Evolutionary conservation across 2,888 invertebrate species (phyloP).

Genomic region (Meta bourneti): DNA sequence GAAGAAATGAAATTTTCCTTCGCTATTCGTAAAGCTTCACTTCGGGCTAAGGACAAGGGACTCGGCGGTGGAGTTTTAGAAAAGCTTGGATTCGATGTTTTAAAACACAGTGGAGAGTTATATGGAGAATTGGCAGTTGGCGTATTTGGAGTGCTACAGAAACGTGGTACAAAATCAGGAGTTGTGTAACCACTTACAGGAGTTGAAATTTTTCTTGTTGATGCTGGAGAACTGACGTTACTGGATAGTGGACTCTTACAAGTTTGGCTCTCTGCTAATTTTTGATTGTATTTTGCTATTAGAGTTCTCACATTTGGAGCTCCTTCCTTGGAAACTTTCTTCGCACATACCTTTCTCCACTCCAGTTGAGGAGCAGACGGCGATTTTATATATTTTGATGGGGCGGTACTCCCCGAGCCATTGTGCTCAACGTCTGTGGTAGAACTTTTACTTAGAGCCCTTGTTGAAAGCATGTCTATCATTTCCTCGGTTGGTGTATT

Average conservation of each 20-base stretch:
- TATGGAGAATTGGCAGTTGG: conserved; percentile 29
- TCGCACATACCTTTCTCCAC: conserved; percentile 65
- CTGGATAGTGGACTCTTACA: conserved; percentile 34
- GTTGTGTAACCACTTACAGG: conserved; percentile 2
- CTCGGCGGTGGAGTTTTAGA: conserved; percentile 49
- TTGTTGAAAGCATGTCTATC: neutral
- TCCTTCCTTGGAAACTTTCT: conserved; percentile 61
- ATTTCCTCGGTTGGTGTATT: conserved; percentile 25
- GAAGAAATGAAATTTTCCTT: conserved; percentile 73
- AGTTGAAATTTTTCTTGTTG: conserved; percentile 57
- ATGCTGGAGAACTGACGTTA: conserved; percentile 49
- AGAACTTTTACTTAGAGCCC: neutral
- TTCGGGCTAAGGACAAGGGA: conserved; percentile 40
- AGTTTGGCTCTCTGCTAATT: conserved; percentile 49
- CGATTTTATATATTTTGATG: conserved; percentile 58
- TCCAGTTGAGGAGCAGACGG: conserved; percentile 73
- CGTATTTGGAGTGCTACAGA: conserved; percentile 58
- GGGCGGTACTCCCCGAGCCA: neutral
- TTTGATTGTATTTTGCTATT: conserved; percentile 73
- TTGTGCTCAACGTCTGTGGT: neutral
- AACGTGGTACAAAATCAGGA: conserved; percentile 10
- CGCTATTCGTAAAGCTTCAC: conserved; percentile 57
- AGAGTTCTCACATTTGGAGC: conserved; percentile 67
- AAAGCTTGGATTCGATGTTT: conserved; percentile 10
- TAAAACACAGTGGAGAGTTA: conserved; percentile 47